Evolutionary conservation across 1,140 invertebrate genomes (phyloP).

Genomic region (Drosophila varians): DNA sequence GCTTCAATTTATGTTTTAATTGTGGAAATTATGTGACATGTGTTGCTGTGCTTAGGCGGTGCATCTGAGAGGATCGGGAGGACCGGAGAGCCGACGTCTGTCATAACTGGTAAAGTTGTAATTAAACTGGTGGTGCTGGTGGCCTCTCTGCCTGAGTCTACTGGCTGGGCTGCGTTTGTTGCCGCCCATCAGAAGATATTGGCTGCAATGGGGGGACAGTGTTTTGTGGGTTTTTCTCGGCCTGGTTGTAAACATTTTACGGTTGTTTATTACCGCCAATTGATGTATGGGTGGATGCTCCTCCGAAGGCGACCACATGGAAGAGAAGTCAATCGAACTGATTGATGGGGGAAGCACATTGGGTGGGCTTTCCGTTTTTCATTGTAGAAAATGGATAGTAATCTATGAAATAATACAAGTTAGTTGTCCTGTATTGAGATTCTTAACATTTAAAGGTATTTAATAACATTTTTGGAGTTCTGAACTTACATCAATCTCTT

Average conservation of each 20-base stretch:
- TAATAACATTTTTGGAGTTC: no score
- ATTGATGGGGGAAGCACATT: not conserved
- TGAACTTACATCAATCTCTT: not conserved
- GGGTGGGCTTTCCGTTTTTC: not conserved
- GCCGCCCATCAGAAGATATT: slow-evolving; percentile 58
- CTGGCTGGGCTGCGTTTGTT: slow-evolving; percentile 45
- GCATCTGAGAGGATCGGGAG: slow-evolving; percentile 28
- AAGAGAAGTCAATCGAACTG: slow-evolving; percentile 14
- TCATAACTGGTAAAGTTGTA: slow-evolving; percentile 77
- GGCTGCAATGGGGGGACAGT: slow-evolving; percentile 36
- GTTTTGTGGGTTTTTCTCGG: slow-evolving; percentile 69
- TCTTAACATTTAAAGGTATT: no score
- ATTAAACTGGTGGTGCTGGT: slow-evolving; percentile 63
- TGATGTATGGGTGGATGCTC: slow-evolving; percentile 61
- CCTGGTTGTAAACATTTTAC: slow-evolving; percentile 68
- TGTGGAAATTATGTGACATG: slow-evolving; percentile 79
- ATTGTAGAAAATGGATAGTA: not conserved
- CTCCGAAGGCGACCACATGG: slow-evolving; percentile 8
- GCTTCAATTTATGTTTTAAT: slow-evolving; percentile 80
- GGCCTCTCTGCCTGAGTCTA: slow-evolving; percentile 1
- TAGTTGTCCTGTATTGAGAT: not conserved
- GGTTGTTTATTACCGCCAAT: slow-evolving; percentile 68
- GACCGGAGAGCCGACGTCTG: slow-evolving; percentile 52
- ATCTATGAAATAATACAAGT: not conserved
- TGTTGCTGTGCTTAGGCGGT: slow-evolving; percentile 41